Evolutionary conservation across 1,140 invertebrate species (phyloP), one percentile per base, ranked within the genome.

Genomic region (Drosophila pseudoobscura): DNA sequence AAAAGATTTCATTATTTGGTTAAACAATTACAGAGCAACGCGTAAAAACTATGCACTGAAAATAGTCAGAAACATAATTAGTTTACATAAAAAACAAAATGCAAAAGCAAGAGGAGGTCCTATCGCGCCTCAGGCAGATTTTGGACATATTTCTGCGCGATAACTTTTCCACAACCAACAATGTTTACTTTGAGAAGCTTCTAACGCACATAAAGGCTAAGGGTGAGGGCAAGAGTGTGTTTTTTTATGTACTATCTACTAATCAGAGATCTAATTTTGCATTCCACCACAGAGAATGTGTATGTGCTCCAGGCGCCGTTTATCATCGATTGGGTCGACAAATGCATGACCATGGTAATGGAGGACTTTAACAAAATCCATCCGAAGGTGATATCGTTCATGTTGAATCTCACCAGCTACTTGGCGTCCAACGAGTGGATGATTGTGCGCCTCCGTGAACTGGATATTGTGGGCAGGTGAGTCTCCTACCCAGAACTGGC

Each of bases 181-280:
- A 92, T 92, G 90, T 92, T 79, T 93, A 93, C 87, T 90, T 93
- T 74, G 93, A 93, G 75, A 91, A 91, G 66, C 87, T 93, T 51
- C 66, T 93, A 54, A 90, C 92, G 52, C 92, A 93, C 74, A 75
- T 93, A 45, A 90, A 92, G 52, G 90, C 85, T 26, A 91, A 92
- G 70, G 82, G 91, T 80, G 31, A 31, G 31, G 31, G 31, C 31
- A 8, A 9, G 78, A 70, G 29, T 20, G 39, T 53, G 41, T 39
- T 24, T 13, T 4, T 5, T 13, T 39, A 11, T n/a, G 11, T 50
- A n/a, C 44, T 39, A 63, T 73, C 29, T 63, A 51, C 22, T 44
- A 53, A 50, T 50, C 15, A 35, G 2, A 13, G 1, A 43, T 22
- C 39, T 3, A 41, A 13, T 46, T 17, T 2, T n/a, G 2, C 20